A percentile compares a stretch with the other conserved stretches of the same genome.
These are phyloP conservation scores for Cephus spinipes DNA, from an alignment of 2,888 invertebrate species.

Conservation along the genomic window DNA sequence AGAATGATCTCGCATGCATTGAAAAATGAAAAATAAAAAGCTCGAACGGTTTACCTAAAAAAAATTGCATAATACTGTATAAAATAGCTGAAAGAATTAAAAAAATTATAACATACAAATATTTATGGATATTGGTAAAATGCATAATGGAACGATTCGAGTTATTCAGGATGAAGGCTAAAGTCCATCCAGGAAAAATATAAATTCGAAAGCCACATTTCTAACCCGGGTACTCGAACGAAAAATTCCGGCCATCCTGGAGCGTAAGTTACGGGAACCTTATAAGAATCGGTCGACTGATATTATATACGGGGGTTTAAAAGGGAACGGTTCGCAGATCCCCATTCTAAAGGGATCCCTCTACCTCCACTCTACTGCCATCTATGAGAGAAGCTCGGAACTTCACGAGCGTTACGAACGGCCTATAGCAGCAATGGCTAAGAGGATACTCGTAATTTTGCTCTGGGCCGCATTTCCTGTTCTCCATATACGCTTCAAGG, in stretches of 20 bases:
- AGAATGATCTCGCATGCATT: neutral
- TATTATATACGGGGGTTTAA: neutral
- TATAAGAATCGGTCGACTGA: neutral
- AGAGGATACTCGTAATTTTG: neutral
- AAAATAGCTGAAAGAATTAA: neutral
- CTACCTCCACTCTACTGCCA: neutral
- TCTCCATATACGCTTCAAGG: neutral
- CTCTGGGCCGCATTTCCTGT: neutral
- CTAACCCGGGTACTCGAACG: neutral
- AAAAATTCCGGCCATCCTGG: neutral
- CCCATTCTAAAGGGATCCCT: neutral
- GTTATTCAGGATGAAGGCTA: neutral
- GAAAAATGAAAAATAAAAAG: neutral
- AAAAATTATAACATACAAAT: neutral
- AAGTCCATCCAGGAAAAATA: neutral
- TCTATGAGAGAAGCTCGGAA: neutral
- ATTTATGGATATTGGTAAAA: neutral
- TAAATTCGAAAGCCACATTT: neutral
- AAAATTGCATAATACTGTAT: neutral
- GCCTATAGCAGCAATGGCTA: neutral
- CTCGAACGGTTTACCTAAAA: neutral
- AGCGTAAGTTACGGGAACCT: neutral
- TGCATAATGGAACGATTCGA: neutral
- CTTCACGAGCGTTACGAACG: neutral
- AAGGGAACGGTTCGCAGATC: neutral